Evolutionary conservation across 2,113 vertebrate genomes (phyloP).

Genomic region (Holacanthus passer): DNA sequence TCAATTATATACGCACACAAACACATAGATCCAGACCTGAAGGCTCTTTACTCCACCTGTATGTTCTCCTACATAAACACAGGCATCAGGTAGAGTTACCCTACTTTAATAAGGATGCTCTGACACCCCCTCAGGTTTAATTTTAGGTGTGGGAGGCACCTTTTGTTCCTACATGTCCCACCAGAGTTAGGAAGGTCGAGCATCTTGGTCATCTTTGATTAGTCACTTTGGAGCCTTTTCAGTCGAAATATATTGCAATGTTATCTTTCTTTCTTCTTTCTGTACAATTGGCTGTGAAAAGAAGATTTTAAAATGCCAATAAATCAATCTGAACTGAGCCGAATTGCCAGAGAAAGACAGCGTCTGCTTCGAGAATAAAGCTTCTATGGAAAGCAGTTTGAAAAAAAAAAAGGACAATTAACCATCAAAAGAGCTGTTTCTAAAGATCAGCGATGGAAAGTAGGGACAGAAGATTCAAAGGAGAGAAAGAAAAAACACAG

Average conservation of each 20-base stretch:
- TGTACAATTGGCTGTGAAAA: background rate
- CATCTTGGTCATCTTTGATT: no score
- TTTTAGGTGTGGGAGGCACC: background rate
- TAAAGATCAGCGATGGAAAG: background rate
- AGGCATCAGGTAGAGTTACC: background rate
- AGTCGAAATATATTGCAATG: background rate
- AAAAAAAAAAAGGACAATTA: background rate
- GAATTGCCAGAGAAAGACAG: background rate
- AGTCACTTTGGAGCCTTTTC: no score
- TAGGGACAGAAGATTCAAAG: background rate
- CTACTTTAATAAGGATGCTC: background rate
- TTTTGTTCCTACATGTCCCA: background rate
- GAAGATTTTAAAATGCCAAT: background rate
- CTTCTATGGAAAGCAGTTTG: background rate
- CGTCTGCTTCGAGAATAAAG: background rate
- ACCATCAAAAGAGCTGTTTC: background rate
- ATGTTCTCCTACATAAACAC: conserved; percentile 15
- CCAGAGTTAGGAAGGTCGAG: background rate
- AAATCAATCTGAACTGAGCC: background rate
- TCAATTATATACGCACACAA: background rate
- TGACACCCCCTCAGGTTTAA: background rate
- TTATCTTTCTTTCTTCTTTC: background rate
- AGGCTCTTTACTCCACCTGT: background rate
- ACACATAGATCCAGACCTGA: conserved; percentile 3
- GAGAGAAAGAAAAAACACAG: background rate